Percentiles rank a stretch among this genome's conserved stretches.
These are phyloP conservation scores for Nesidiocoris tenuis DNA, from an alignment of 2,888 invertebrate genomes.

Conservation along the genomic window DNA sequence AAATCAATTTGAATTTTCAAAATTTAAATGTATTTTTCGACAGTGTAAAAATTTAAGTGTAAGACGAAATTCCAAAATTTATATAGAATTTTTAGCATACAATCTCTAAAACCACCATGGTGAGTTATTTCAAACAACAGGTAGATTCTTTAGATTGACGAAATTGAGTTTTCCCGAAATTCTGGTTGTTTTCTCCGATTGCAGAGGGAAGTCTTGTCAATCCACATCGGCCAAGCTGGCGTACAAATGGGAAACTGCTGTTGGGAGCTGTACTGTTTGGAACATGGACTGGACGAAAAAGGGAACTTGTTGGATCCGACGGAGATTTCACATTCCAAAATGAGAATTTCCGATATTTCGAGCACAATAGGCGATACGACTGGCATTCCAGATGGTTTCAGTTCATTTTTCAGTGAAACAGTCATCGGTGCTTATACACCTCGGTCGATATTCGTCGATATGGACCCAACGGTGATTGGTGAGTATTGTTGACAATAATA, in stretches of 20 bases:
- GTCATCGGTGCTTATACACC: constrained; percentile 45
- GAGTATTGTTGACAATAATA: constrained; percentile 2
- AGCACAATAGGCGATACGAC: constrained; percentile 21
- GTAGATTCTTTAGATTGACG: too few relatives aligned
- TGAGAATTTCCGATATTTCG: constrained; percentile 2
- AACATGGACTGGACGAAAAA: constrained; percentile 45
- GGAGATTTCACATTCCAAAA: background rate
- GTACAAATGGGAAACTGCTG: constrained; percentile 46
- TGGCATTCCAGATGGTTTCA: constrained; percentile 33
- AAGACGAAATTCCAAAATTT: too few relatives aligned
- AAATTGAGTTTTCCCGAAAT: too few relatives aligned
- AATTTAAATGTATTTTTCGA: too few relatives aligned
- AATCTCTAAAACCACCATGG: too few relatives aligned
- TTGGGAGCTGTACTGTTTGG: constrained; percentile 47
- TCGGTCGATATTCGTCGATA: constrained; percentile 48
- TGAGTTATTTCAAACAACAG: too few relatives aligned
- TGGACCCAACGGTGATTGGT: constrained; percentile 49
- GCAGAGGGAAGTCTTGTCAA: constrained; percentile 47
- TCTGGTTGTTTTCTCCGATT: background rate
- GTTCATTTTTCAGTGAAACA: constrained; percentile 47
- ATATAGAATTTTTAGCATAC: too few relatives aligned
- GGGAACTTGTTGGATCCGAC: background rate
- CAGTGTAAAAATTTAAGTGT: too few relatives aligned
- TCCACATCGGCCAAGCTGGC: constrained; percentile 48
- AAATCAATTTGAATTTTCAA: too few relatives aligned